phyloP scores from a whole-genome alignment of 2,888 invertebrate species.

The Noctua comes region DNA sequence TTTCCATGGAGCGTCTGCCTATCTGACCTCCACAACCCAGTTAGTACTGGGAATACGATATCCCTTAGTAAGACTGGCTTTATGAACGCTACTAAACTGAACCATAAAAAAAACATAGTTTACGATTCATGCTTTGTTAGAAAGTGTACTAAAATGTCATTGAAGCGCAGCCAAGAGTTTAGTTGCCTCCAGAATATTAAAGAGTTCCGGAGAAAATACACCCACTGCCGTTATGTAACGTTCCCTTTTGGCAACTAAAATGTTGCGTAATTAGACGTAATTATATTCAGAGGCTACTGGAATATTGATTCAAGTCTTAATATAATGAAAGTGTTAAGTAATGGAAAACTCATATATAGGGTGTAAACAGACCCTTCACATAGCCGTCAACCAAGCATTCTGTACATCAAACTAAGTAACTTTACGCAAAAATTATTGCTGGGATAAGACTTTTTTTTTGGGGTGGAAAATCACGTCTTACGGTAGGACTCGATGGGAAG shows the following conservation, averaged over 20 bases:
- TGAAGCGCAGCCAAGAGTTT: slow-evolving; percentile 47
- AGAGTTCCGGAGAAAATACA: slow-evolving; percentile 85
- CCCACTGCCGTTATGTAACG: slow-evolving; percentile 72
- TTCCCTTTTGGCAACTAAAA: slow-evolving; percentile 35
- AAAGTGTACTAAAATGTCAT: slow-evolving; percentile 57
- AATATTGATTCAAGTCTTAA: slow-evolving; percentile 63
- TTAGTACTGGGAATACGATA: background rate
- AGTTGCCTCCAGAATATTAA: slow-evolving; percentile 79
- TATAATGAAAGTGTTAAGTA: slow-evolving; percentile 15
- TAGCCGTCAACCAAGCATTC: too few species aligned
- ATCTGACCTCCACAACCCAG: background rate
- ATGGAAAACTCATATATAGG: background rate
- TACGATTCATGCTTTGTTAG: slow-evolving; percentile 34
- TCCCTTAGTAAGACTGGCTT: background rate
- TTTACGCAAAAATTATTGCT: too few species aligned
- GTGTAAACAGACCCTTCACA: too few species aligned
- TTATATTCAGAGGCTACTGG: slow-evolving; percentile 59
- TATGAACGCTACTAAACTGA: background rate
- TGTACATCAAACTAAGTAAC: too few species aligned
- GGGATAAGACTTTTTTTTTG: too few species aligned
- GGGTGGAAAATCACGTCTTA: too few species aligned
- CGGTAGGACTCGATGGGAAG: too few species aligned
- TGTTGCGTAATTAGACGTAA: slow-evolving; percentile 61
- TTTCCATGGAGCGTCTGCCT: background rate
- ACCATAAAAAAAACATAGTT: slow-evolving; percentile 8